Evolutionary conservation across 2,113 vertebrate genomes (phyloP), one percentile per base, ranked within the genome.

Genomic region (Actinemys pallida): DNA sequence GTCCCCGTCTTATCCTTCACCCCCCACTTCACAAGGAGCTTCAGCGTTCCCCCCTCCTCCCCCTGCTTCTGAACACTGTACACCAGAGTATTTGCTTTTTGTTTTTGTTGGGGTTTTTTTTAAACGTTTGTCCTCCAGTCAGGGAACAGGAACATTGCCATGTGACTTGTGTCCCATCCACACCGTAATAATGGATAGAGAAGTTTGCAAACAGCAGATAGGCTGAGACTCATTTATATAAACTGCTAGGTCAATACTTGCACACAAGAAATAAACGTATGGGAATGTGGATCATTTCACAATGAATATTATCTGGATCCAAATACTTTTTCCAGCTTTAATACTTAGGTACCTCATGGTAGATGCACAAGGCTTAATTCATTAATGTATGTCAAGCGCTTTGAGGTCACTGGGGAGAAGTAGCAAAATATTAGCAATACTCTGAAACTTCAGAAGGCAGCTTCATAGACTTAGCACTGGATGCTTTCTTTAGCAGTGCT

Each of bases 361-460:
- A 90, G 84, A 78, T 7, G 4, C 2, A 4, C 9, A 8, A 65
- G 42, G n/a, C 39, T 72, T 53, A 3, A 7, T 42, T 42, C 5
- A 72, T 72, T 72, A 72, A 20, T 5, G 69, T 75, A 39, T 7
- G 76, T 83, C 65, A 31, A 35, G 1, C 65, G 52, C 12, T 90
- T n/a, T 54, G 31, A 54, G 79, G 11, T 5, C 31, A 19, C 24
- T 80, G 81, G 89, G 57, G 89, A 84, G 78, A 20, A 42, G 42
- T 0, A 76, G 35, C 2, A 10, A 82, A 87, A 49, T 80, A 31
- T 80, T 90, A 52, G 84, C 50, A 2, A 1, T 0, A 2, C 49
- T 54, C 13, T 79, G 24, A 4, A 54, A 75, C 49, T 19, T 1
- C 1, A 22, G 85, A 5, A 5, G 53, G 86, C 88, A 49, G 79